Conservation (phyloP, 2,113 vertebrate species). For the Sylvilagus bachmani region DNA sequence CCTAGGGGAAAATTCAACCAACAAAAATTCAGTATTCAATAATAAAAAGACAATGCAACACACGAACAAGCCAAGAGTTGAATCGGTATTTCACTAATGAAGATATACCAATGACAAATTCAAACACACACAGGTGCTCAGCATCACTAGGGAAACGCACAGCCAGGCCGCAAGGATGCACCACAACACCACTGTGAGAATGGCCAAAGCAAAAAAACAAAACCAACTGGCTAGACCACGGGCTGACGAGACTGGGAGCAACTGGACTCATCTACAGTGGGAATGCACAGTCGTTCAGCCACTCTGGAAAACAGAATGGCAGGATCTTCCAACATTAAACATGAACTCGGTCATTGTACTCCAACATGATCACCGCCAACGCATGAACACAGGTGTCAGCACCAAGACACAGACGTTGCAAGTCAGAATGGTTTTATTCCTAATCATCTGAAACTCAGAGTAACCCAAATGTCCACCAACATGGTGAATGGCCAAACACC, state of each 20-base stretch:
- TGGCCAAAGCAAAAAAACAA: too few species aligned
- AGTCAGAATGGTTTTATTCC: not conserved
- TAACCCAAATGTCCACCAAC: not conserved
- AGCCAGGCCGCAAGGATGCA: not conserved
- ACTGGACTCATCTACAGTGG: rapidly evolving
- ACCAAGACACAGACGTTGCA: not conserved
- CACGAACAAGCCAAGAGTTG: not conserved
- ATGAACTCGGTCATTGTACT: not conserved
- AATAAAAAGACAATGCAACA: not conserved
- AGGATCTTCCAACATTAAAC: not conserved
- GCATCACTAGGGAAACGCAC: not conserved
- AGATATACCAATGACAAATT: not conserved
- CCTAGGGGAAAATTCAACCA: not conserved
- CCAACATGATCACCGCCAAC: not conserved
- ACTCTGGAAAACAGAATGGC: not conserved
- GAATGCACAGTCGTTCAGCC: not conserved
- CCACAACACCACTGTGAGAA: not conserved
- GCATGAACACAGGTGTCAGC: not conserved
- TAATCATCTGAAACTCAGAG: not conserved
- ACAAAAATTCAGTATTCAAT: not conserved
- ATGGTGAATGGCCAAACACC: not conserved
- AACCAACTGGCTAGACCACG: too few species aligned
- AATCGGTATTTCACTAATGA: not conserved
- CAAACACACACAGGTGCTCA: not conserved
- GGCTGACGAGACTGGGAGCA: not conserved